Conservation (phyloP, 2,113 vertebrate genomes). For the Phylloscopus whistleri region DNA sequence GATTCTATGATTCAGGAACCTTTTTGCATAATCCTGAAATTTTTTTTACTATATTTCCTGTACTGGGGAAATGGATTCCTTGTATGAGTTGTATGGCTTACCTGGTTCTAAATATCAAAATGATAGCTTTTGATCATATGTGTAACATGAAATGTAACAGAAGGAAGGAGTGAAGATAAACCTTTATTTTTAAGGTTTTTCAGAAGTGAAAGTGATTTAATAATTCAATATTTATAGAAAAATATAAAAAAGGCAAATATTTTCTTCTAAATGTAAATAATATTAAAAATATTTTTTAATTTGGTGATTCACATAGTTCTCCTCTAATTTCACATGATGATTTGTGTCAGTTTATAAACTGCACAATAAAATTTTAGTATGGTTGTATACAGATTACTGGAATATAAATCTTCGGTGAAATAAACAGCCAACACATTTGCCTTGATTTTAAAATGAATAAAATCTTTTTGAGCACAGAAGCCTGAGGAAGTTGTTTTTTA, state of each 20-base stretch:
- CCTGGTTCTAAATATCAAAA: neutral
- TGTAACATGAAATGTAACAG: neutral
- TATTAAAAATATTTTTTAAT: neutral
- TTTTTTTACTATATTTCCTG: neutral
- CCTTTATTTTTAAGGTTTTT: neutral
- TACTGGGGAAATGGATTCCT: neutral
- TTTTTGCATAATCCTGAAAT: neutral
- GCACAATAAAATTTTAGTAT: neutral
- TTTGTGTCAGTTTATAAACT: neutral
- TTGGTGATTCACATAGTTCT: neutral
- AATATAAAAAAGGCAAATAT: neutral
- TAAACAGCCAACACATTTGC: neutral
- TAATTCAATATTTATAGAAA: neutral
- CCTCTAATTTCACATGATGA: neutral
- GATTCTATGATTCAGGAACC: neutral
- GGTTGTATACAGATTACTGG: neutral
- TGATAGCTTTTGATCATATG: rapidly evolving
- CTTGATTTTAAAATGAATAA: neutral
- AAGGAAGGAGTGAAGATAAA: neutral
- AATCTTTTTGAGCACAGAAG: neutral
- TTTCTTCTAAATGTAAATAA: neutral
- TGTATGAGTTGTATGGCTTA: neutral
- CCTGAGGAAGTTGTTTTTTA: neutral
- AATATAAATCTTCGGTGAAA: neutral
- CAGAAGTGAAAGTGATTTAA: neutral